Evolutionary conservation across 2,797 vertebrate species (phyloP).

Genomic region (Erpetoichthys calabaricus): DNA sequence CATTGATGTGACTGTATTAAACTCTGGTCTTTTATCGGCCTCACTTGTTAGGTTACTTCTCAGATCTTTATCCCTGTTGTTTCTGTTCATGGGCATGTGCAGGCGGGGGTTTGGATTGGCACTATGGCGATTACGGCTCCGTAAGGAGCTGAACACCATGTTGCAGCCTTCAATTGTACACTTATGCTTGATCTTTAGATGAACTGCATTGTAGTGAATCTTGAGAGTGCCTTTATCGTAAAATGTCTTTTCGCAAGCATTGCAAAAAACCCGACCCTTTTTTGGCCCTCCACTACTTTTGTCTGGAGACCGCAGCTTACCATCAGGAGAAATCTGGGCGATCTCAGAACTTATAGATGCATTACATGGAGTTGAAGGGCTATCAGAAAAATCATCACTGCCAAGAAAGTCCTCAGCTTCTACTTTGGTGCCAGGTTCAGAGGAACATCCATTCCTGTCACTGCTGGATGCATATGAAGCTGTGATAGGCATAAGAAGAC

Average conservation of each 20-base stretch:
- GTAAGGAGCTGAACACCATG: conserved; percentile 93
- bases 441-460: conserved; percentile 40
- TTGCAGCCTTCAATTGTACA: conserved; percentile 95
- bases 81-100: conserved; percentile 96
- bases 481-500: conserved; percentile 48
- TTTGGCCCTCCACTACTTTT: conserved; percentile 55
- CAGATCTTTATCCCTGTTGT: conserved; percentile 87
- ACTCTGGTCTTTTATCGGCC: conserved; percentile 49
- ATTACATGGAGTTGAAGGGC: conserved; percentile 58
- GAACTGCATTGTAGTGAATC: conserved; percentile 96
- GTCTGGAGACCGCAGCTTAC: conserved; percentile 58
- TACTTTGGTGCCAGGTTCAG: conserved; percentile 49
- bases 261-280: conserved; percentile 91
- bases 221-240: conserved; percentile 97
- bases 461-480: conserved; percentile 54
- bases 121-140: conserved; percentile 92
- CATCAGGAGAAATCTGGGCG: conserved; percentile 65
- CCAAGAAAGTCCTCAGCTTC: conserved; percentile 61
- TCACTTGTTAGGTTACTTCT: conserved; percentile 49
- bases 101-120: conserved; percentile 94
- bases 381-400: conserved; percentile 55
- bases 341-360: conserved; percentile 62
- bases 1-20: conserved; percentile 33
- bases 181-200: conserved; percentile 95
- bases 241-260: conserved; percentile 93